These are phyloP conservation scores for Podotricha telesiphe DNA, from an alignment of 2,888 invertebrate species.

Conservation along the genomic window DNA sequence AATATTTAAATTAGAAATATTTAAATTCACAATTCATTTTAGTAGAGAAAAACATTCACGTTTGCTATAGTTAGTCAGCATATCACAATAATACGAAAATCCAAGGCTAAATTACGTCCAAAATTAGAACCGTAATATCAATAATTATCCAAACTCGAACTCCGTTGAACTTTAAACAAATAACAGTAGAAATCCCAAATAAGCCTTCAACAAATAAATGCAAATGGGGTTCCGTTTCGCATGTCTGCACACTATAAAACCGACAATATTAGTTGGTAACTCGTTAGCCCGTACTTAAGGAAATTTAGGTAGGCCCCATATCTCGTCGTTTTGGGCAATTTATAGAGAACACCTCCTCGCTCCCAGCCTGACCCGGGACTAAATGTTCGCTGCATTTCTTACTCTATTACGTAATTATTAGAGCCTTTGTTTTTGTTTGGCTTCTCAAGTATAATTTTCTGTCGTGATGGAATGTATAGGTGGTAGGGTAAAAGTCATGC, in stretches of 20 bases:
- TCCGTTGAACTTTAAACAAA: constrained; percentile 39
- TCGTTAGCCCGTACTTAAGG: constrained; percentile 59
- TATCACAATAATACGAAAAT: neutral
- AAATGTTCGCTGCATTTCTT: constrained; percentile 42
- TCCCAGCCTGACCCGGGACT: constrained; percentile 45
- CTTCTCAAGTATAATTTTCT: neutral
- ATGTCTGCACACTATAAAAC: constrained; percentile 58
- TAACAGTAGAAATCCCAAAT: constrained; percentile 49
- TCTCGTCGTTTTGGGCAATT: constrained; percentile 51
- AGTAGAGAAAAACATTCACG: too few species aligned
- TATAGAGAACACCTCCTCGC: constrained; percentile 50
- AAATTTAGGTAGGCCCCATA: constrained; percentile 56
- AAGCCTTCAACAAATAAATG: constrained; percentile 53
- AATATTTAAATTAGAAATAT: too few species aligned
- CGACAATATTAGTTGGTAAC: constrained; percentile 55
- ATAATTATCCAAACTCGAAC: constrained; percentile 38
- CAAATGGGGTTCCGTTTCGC: constrained; percentile 55
- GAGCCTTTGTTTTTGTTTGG: constrained; percentile 19
- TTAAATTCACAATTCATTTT: too few species aligned
- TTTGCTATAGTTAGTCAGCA: neutral
- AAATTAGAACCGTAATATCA: constrained; percentile 39
- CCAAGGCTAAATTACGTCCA: constrained; percentile 31
- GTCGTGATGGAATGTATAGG: too few species aligned
- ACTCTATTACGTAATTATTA: constrained; percentile 41
- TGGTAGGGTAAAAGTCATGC: too few species aligned